Evolutionary conservation across 2,113 vertebrate species (phyloP).

Genomic region (Candoia aspera): DNA sequence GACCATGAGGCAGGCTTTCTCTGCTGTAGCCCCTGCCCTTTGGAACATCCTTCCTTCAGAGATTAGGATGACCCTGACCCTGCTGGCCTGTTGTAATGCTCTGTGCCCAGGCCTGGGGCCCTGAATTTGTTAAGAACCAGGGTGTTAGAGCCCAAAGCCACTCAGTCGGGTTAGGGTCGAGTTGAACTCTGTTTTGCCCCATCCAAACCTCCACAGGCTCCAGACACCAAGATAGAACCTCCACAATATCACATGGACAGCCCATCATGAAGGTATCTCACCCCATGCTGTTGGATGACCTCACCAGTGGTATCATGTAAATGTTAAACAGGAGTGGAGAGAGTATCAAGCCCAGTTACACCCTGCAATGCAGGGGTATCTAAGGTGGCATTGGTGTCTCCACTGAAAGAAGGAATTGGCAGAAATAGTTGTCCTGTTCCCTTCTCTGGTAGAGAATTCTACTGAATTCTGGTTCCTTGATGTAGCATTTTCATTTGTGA

Average conservation of each 20-base stretch:
- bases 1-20: too few relatives aligned
- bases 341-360: not conserved
- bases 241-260: not conserved
- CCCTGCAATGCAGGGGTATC: not conserved
- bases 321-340: not conserved
- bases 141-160: not conserved
- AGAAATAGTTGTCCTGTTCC: not conserved
- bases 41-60: too few relatives aligned
- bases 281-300: not conserved
- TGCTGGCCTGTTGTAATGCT: too few relatives aligned
- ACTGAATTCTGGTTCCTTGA: not conserved
- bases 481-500: not conserved
- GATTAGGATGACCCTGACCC: too few relatives aligned
- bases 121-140: not conserved
- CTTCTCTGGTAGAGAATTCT: not conserved
- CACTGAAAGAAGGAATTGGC: not conserved
- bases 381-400: not conserved
- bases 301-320: not conserved
- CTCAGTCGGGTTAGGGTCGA: not conserved
- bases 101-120: too few relatives aligned
- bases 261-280: not conserved
- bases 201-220: not conserved
- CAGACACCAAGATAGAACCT: not conserved
- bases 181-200: not conserved
- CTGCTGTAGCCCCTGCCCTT: too few relatives aligned